phyloP scores from a whole-genome alignment of 1,140 invertebrate species.

The Drosophila ohnishii region DNA sequence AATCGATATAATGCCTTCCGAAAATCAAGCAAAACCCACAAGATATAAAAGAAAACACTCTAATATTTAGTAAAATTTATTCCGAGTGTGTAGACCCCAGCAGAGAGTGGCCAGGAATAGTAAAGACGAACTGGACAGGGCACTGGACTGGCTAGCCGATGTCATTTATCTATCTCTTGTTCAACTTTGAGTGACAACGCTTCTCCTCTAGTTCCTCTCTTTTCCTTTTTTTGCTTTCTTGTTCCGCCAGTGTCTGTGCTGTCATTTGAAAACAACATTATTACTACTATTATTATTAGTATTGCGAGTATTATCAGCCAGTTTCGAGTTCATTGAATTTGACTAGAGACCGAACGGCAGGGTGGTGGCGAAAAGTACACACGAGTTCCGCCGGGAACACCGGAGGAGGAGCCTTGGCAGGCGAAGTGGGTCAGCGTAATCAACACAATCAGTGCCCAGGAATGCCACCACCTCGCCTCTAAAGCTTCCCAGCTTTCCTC shows the following conservation, averaged over 20 bases:
- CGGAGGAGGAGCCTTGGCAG: conserved; percentile 58
- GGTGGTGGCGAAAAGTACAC: conserved; percentile 17
- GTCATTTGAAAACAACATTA: conserved; percentile 76
- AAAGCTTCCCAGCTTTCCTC: not conserved
- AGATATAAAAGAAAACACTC: no score
- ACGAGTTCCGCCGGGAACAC: conserved; percentile 37
- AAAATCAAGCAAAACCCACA: no score
- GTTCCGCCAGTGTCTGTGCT: conserved; percentile 40
- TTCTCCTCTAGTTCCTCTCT: conserved; percentile 9
- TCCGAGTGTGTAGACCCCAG: not conserved
- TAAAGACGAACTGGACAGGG: not conserved
- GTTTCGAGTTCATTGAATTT: conserved; percentile 82
- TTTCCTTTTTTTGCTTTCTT: conserved; percentile 6
- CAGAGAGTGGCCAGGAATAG: conserved; percentile 11
- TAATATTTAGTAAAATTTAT: not conserved
- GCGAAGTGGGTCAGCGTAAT: conserved; percentile 77
- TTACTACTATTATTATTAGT: conserved; percentile 76
- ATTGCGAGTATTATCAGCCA: conserved; percentile 77
- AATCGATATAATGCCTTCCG: not conserved
- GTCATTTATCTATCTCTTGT: conserved; percentile 43
- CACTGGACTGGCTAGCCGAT: conserved; percentile 13
- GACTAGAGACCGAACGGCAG: conserved; percentile 32
- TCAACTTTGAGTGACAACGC: conserved; percentile 41
- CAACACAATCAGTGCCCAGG: conserved; percentile 79
- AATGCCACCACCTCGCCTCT: conserved; percentile 33